Conservation (phyloP, 2,113 vertebrate genomes). For the Tetrao urogallus region DNA sequence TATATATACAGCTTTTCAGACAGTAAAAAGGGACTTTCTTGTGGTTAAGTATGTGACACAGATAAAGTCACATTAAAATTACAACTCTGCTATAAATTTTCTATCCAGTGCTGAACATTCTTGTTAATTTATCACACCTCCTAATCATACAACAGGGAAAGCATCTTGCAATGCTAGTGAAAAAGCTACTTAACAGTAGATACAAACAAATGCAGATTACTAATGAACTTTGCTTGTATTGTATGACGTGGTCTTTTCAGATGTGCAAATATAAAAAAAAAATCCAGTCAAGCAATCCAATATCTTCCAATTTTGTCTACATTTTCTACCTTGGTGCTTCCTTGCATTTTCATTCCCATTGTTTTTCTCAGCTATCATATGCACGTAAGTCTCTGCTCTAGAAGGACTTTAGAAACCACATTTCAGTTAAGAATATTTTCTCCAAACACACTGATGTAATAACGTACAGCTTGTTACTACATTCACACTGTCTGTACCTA, state of each 20-base stretch:
- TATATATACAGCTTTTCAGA: background rate
- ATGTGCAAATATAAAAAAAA: background rate
- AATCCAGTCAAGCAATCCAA: background rate
- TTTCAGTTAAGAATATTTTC: background rate
- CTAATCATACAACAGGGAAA: background rate
- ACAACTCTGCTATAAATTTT: background rate
- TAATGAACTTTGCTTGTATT: background rate
- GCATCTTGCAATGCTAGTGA: background rate
- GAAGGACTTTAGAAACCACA: background rate
- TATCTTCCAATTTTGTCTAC: background rate
- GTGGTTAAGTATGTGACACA: background rate
- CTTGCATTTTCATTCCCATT: background rate
- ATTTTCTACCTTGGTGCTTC: background rate
- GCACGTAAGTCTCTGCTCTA: background rate
- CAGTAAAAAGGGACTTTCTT: background rate
- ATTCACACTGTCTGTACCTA: background rate
- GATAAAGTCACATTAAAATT: conserved; percentile 20
- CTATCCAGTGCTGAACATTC: background rate
- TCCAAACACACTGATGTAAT: background rate
- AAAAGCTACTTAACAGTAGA: background rate
- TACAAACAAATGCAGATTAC: background rate
- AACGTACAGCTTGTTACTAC: background rate
- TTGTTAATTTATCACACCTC: background rate
- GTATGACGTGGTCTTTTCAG: background rate
- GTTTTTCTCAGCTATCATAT: background rate